Percentiles rank a stretch among this genome's conserved stretches.
Evolutionary conservation across 2,113 vertebrate species (phyloP).

Genomic region (Bufo gargarizans): DNA sequence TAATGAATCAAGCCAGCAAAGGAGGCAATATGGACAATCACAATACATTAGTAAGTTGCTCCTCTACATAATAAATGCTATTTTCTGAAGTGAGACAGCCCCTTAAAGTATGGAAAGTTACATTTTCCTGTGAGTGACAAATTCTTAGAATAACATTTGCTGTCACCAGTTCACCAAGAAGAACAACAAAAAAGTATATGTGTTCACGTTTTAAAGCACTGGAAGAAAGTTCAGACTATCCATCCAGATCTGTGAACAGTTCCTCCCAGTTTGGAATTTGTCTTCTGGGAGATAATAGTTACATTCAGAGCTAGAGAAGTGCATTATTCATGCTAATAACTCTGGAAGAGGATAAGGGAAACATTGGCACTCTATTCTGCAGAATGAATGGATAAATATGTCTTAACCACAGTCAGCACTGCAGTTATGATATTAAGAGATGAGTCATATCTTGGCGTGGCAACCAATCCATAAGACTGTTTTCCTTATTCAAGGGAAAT

Average conservation of each 20-base stretch:
- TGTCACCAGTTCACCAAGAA: background rate
- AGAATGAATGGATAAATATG: background rate
- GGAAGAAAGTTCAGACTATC: conserved; percentile 16
- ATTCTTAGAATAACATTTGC: background rate
- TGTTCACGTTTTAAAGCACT: background rate
- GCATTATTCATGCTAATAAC: background rate
- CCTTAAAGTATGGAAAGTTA: background rate
- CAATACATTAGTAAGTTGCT: too few species aligned
- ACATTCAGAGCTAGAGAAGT: background rate
- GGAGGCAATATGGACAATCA: too few species aligned
- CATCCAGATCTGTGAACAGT: conserved; percentile 3
- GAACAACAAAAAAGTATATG: background rate
- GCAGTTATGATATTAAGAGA: background rate
- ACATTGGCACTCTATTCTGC: background rate
- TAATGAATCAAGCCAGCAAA: too few species aligned
- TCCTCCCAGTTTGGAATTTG: conserved; percentile 44
- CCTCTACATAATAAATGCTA: too few species aligned
- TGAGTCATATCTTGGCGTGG: background rate
- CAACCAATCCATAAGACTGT: background rate
- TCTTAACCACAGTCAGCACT: background rate
- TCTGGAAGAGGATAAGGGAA: conserved; percentile 6
- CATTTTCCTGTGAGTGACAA: background rate
- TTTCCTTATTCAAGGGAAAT: background rate
- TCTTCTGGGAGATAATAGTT: conserved; percentile 18
- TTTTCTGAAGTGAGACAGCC: too few species aligned